Evolutionary conservation across 2,888 invertebrate species (phyloP), one percentile per base, ranked within the genome.

Genomic region (Tupiocoris notatus): DNA sequence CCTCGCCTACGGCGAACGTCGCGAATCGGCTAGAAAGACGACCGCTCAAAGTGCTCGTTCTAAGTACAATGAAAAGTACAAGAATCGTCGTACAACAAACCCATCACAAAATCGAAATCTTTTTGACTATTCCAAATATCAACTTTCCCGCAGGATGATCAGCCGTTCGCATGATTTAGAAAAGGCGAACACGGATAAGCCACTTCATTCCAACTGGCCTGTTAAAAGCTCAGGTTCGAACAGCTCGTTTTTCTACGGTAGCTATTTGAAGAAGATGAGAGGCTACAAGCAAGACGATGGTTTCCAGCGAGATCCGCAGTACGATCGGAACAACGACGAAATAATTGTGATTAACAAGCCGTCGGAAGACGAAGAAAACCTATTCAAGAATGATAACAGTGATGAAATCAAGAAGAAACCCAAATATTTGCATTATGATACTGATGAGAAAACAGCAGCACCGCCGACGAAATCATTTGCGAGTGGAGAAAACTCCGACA

Each of bases 251-350:
- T 7, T 12, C 39, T 39, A 39, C 39, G 6, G 12, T 12, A 39
- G 6, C 39, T 39, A 7, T 12, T 12, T 39, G 39, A 39, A 39
- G 39, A 3, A 39, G 39, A 39, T 3, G 39, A 39, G 3, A 3
- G 39, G 3, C 59, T n/a, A 9, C 2, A 2, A n/a, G 7, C 70
- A 70, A 24, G 70, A 73, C n/a, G 63, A 21, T n/a, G 57, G 39
- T 7, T 73, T 54, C 73, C 73, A 73, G 20, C 73, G 62, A 3
- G 73, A 73, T 62, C 54, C 61, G 9, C 70, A 70, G 24, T 73
- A 73, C 23, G 12, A 23, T 9, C 25, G 22, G 16, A 54, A 62
- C 62, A 57, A 25, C 25, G 61, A 73, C 54, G 73, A 54, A 39
- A 62, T 73, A 20, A 39, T 73, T 1, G 73, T 62, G 18, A 63